phyloP scores from a whole-genome alignment of 2,888 invertebrate species.

The Cantharis rustica region DNA sequence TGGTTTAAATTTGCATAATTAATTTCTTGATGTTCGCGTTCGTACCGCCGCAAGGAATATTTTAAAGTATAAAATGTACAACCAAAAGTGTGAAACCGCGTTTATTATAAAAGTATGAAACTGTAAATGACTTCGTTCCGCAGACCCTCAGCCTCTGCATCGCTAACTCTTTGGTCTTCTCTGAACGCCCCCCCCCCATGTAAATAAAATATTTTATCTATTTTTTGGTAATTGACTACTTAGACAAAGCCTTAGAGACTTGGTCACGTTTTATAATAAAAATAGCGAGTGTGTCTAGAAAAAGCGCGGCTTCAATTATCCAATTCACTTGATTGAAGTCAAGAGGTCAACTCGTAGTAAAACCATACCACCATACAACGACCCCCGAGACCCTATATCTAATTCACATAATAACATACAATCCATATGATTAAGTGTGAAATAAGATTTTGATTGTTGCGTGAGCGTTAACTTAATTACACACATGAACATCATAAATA shows the following conservation, averaged over 20 bases:
- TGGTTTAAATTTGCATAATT: neutral
- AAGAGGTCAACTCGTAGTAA: slow-evolving; percentile 33
- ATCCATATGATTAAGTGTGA: slow-evolving; percentile 36
- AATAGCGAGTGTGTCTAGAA: neutral
- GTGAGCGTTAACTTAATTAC: slow-evolving; percentile 29
- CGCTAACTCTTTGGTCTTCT: no score
- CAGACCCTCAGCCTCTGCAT: no score
- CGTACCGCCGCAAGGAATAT: neutral
- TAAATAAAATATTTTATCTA: no score
- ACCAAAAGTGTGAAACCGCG: neutral
- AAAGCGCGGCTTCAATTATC: slow-evolving; percentile 42
- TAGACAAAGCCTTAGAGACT: neutral
- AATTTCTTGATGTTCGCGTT: neutral
- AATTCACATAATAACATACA: slow-evolving; percentile 37
- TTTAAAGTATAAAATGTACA: neutral
- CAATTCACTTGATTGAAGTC: slow-evolving; percentile 44
- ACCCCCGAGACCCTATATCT: slow-evolving; percentile 35
- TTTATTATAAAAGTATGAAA: neutral
- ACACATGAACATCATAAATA: slow-evolving; percentile 10
- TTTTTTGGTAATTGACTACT: no score
- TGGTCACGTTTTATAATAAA: slow-evolving; percentile 12
- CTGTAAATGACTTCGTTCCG: neutral
- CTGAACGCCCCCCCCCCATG: no score
- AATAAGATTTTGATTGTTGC: slow-evolving; percentile 35
- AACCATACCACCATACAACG: slow-evolving; percentile 33